Percentiles rank a stretch among this genome's conserved stretches.
These are phyloP conservation scores for Pogonomyrmex californicus DNA, from an alignment of 1,140 invertebrate species.

Conservation along the genomic window DNA sequence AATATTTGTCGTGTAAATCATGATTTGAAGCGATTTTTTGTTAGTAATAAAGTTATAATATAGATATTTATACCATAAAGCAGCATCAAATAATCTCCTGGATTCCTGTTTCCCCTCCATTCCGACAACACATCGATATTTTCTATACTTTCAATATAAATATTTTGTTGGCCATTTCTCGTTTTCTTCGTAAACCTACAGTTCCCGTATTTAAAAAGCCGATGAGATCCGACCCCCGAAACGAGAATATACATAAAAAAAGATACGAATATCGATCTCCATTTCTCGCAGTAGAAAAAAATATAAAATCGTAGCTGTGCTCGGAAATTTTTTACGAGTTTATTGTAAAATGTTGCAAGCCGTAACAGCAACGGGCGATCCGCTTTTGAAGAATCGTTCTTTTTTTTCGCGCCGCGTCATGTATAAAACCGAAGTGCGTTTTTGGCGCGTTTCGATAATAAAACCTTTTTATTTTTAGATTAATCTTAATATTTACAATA, in stretches of 20 bases:
- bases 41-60: slow-evolving; percentile 16
- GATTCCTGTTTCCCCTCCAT: neutral
- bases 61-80: slow-evolving; percentile 4
- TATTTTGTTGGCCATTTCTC: slow-evolving; percentile 50
- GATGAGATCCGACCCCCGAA: slow-evolving; percentile 39
- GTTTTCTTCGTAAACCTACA: slow-evolving; percentile 33
- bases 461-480: slow-evolving; percentile 48
- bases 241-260: slow-evolving; percentile 43
- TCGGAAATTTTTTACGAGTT: slow-evolving; percentile 59
- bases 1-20: slow-evolving; percentile 14
- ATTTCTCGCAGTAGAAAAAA: slow-evolving; percentile 33
- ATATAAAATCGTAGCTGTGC: slow-evolving; percentile 46
- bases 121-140: slow-evolving; percentile 1
- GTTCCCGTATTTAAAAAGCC: slow-evolving; percentile 39
- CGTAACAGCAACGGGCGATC: slow-evolving; percentile 48
- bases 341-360: slow-evolving; percentile 61
- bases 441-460: slow-evolving; percentile 18
- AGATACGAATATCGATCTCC: slow-evolving; percentile 47
- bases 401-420: slow-evolving; percentile 19
- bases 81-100: neutral
- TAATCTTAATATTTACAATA: slow-evolving; percentile 51
- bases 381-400: slow-evolving; percentile 45
- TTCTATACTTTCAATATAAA: slow-evolving; percentile 43
- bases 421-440: slow-evolving; percentile 36
- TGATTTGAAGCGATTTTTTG: slow-evolving; percentile 19